Evolutionary conservation across 2,113 vertebrate genomes (phyloP).

Genomic region (Nettapus auritus): DNA sequence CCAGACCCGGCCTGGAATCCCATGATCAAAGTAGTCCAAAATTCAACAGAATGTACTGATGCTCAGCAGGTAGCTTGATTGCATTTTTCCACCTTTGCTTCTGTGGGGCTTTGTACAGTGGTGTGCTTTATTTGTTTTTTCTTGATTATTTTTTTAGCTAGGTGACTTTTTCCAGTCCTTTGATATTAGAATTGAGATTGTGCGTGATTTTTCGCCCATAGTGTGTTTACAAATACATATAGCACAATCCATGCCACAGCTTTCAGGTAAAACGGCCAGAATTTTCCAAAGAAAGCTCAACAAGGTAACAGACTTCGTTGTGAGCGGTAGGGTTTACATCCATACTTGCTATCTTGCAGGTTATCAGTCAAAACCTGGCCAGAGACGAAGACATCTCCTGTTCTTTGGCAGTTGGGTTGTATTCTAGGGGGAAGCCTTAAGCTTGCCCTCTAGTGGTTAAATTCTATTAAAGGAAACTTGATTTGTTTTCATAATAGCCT

Average conservation of each 20-base stretch:
- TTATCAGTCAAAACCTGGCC: background rate
- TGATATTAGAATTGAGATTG: background rate
- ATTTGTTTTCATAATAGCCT: slow-evolving; percentile 69
- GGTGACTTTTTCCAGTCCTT: background rate
- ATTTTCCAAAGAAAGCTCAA: background rate
- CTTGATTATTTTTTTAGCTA: background rate
- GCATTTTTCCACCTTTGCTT: background rate
- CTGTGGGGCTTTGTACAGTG: background rate
- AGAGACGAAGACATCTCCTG: background rate
- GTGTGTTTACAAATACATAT: background rate
- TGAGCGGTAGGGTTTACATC: background rate
- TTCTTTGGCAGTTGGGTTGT: background rate
- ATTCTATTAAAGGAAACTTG: slow-evolving; percentile 52
- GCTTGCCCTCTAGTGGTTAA: background rate
- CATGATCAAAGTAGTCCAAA: slow-evolving; percentile 98
- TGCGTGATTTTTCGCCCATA: background rate
- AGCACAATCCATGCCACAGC: background rate
- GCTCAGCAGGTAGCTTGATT: slow-evolving; percentile 89
- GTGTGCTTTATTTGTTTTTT: background rate
- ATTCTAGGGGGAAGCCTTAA: background rate
- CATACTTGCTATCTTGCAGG: background rate
- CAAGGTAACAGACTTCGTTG: background rate
- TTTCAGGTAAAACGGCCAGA: background rate
- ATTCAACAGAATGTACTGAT: slow-evolving; percentile 93
- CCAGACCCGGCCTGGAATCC: slow-evolving; percentile 97